Conservation (phyloP, 2,888 invertebrate species). For the Rhogogaster chlorosoma region DNA sequence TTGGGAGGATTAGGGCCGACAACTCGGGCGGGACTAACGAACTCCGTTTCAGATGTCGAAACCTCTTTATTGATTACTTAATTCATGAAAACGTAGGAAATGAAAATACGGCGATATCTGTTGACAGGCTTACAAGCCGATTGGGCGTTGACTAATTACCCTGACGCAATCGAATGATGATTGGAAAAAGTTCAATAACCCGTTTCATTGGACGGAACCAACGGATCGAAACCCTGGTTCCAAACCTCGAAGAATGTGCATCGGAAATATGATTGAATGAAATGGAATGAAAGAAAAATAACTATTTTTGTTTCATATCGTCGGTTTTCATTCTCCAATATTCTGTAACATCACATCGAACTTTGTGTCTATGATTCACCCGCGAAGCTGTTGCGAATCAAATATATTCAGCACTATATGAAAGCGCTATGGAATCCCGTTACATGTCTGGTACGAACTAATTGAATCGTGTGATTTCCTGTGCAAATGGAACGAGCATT, state of each 20-base stretch:
- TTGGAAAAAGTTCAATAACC: conserved; percentile 26
- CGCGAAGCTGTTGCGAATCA: neutral
- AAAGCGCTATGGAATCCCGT: neutral
- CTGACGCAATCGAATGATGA: conserved; percentile 16
- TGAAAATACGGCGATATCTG: conserved; percentile 17
- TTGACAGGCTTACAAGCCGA: conserved; percentile 29
- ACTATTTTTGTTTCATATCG: neutral
- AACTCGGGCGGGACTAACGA: conserved; percentile 19
- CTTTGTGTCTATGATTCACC: neutral
- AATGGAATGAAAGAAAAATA: neutral
- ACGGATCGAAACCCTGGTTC: neutral
- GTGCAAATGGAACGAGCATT: conserved; percentile 21
- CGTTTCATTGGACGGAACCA: neutral
- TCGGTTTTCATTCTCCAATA: neutral
- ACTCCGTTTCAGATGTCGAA: conserved; percentile 26
- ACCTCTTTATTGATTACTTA: neutral
- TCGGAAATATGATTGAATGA: neutral
- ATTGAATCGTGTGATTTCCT: conserved; percentile 33
- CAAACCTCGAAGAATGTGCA: neutral
- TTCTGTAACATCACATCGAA: neutral
- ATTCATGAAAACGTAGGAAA: conserved; percentile 38
- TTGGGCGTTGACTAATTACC: conserved; percentile 36
- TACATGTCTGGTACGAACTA: neutral
- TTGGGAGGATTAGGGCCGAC: neutral
- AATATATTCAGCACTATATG: neutral